phyloP scores from a whole-genome alignment of 2,797 vertebrate species.

The Gambelia wislizenii region DNA sequence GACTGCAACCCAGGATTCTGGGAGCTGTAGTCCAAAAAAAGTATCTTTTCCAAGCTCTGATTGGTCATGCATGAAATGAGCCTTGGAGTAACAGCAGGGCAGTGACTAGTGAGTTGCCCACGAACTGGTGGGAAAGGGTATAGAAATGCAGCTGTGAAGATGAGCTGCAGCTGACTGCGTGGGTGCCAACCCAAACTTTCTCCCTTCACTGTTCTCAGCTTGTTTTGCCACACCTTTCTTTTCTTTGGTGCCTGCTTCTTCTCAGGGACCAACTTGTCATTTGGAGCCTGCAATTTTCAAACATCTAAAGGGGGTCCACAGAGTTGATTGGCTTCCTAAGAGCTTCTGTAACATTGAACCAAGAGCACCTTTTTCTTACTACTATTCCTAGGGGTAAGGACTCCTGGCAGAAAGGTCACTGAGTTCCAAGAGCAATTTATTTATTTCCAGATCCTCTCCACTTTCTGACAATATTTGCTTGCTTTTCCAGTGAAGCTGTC shows the following conservation, averaged over 20 bases:
- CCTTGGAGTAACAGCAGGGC: too few species aligned
- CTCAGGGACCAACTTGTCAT: background rate
- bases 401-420: background rate
- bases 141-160: background rate
- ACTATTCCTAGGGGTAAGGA: background rate
- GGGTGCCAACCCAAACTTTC: background rate
- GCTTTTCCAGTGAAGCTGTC: background rate
- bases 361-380: background rate
- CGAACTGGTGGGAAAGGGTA: background rate
- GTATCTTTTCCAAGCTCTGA: background rate
- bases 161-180: too few species aligned
- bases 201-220: background rate
- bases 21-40: too few species aligned
- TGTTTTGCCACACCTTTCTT: background rate
- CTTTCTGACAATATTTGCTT: background rate
- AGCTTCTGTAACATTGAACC: background rate
- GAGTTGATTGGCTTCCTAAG: background rate
- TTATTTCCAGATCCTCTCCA: conserved; percentile 4
- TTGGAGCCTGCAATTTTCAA: background rate
- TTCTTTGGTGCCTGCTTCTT: background rate
- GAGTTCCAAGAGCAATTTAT: background rate
- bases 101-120: background rate
- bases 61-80: background rate
- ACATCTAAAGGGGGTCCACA: background rate
- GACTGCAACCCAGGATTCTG: too few species aligned